These are phyloP conservation scores for Lepeophtheirus nordmannii DNA, from an alignment of 2,888 invertebrate species.

Conservation along the genomic window DNA sequence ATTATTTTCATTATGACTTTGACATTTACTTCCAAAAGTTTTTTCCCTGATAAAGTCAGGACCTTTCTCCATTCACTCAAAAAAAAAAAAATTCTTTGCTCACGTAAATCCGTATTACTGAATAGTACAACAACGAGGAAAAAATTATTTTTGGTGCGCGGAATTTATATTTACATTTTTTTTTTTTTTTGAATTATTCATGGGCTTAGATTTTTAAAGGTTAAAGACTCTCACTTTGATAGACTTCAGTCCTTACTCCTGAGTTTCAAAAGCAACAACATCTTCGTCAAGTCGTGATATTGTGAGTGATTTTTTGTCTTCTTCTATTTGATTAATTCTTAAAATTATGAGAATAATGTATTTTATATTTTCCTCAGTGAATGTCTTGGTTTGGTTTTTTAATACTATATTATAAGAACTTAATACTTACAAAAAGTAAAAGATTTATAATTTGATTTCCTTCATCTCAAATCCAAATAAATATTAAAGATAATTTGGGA, in stretches of 20 bases:
- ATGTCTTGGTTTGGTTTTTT: background rate
- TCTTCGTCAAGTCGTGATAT: background rate
- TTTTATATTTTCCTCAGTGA: background rate
- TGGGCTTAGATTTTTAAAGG: background rate
- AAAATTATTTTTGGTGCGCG: slow-evolving; percentile 1
- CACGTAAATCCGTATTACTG: background rate
- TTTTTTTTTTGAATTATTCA: background rate
- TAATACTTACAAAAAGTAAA: background rate
- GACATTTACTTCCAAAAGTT: no score
- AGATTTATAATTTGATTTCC: no score
- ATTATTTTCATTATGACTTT: no score
- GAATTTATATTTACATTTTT: background rate
- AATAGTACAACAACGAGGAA: background rate
- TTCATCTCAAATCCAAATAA: no score
- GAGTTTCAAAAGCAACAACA: background rate
- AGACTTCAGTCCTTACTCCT: background rate
- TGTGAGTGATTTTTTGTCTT: background rate
- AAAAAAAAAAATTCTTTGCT: background rate
- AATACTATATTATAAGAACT: background rate
- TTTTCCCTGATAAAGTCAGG: background rate
- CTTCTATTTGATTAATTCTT: background rate
- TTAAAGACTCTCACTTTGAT: background rate
- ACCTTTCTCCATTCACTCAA: background rate
- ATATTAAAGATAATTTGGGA: no score
- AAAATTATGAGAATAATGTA: background rate